Evolutionary conservation across 2,797 vertebrate genomes (phyloP), one percentile per base, ranked within the genome.

Genomic region (Champsocephalus esox): DNA sequence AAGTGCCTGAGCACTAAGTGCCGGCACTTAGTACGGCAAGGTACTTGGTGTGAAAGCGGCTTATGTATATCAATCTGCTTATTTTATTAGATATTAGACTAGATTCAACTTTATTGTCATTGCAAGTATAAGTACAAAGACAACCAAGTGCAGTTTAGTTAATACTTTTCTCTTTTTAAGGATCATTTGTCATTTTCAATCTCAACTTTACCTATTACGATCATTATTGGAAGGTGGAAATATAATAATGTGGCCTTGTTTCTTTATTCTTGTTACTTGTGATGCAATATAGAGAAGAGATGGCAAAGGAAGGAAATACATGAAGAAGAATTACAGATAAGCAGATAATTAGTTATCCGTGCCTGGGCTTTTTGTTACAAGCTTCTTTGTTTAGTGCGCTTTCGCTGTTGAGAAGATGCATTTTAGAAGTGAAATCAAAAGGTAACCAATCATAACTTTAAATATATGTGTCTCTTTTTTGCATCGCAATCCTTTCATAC

Each of bases 331-430:
- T 24, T 3, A 51, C n/a, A 28, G 24, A 24, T 24, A 24, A 24
- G 24, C 24, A 24, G 24, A 24, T 24, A 45, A 46, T 61, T 28
- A 5, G n/a, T 73, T 57, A 16, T 63, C 76, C 60, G 65, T 64
- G 70, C 70, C 59, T 73, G 54, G 59, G 59, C 65, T 34, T 69
- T 69, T 55, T 52, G 58, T 69, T 67, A 38, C 67, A 32, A 58
- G 55, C 68, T 68, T 21, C 11, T 58, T 71, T 61, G 44, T 60
- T 38, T 12, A 46, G 34, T 51, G n/a, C 46, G 51, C 21, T 56
- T 65, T 65, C 50, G 50, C 38, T 41, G 14, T 66, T 14, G 46
- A 45, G 49, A 38, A 61, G 19, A 57, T 28, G 6, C 43, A 59
- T 34, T 34, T 44, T 34, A 55, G n/a, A 41, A 12, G 3, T 54